Percentiles rank a stretch among this genome's conserved stretches.
phyloP scores from a whole-genome alignment of 2,113 vertebrate genomes.

The Orthochromis indermauri region DNA sequence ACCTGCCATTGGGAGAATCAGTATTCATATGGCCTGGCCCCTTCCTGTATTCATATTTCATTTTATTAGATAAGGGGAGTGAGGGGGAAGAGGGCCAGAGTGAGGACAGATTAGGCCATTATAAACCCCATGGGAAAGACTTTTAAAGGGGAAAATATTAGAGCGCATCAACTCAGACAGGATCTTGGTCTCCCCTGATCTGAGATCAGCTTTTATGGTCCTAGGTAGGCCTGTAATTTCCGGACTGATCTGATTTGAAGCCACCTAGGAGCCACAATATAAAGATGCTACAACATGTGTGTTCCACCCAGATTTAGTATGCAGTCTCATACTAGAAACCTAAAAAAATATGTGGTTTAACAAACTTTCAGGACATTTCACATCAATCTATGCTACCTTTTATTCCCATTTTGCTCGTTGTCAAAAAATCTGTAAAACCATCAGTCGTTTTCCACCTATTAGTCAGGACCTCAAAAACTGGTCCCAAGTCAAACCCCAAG shows the following conservation, averaged over 20 bases:
- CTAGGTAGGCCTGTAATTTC: neutral
- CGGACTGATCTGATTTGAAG: neutral
- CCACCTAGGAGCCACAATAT: neutral
- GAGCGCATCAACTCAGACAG: neutral
- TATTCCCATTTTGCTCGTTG: neutral
- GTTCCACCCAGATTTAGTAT: neutral
- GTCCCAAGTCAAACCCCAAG: neutral
- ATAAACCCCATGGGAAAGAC: neutral
- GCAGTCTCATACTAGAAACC: neutral
- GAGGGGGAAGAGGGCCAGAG: neutral
- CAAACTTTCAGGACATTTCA: neutral
- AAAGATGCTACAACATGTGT: neutral
- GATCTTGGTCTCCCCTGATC: neutral
- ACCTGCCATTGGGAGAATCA: neutral
- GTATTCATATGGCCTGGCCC: neutral
- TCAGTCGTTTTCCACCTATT: neutral
- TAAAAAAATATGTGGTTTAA: neutral
- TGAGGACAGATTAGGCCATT: neutral
- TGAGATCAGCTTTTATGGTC: neutral
- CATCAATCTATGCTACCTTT: neutral
- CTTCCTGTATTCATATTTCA: constrained; percentile 41
- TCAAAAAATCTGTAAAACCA: neutral
- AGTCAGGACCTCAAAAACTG: neutral
- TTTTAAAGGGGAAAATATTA: neutral
- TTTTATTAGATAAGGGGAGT: constrained; percentile 19